Evolutionary conservation across 1,140 invertebrate genomes (phyloP), one percentile per base, ranked within the genome.

Genomic region (Drosophila ogumai): DNA sequence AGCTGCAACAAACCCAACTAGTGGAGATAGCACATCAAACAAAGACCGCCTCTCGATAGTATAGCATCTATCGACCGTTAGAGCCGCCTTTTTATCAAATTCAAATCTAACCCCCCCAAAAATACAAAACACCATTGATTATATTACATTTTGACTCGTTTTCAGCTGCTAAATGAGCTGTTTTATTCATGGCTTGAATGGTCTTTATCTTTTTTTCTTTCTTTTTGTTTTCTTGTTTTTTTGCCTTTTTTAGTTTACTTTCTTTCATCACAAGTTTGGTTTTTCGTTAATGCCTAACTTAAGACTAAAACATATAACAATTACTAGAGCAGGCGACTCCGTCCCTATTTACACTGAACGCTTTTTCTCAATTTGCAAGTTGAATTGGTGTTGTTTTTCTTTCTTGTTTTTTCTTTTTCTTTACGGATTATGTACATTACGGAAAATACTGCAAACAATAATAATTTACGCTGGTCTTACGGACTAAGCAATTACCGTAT

Each of bases 371-470:
- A 58, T 32, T 75, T 61, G 65, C 60, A 79, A 52, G 49, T 60
- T 61, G 73, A 77, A 69, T 58, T 57, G 31, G 61, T 52, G 22
- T 69, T 46, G 59, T 63, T 67, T 52, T 72, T 60, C 66, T 67
- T 54, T 44, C 25, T 28, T 41, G 52, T 25, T 63, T 63, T 57
- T 80, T 10, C 56, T 15, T 69, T 56, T 69, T 19, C 36, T 57
- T 55, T 73, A 32, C 47, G 19, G 66, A 38, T 78, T 79, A 79
- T 79, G 77, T 79, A 79, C 74, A 82, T 77, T 73, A 77, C 65
- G 65, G 79, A 79, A 86, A 87, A 87, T 87, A 87, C 84, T 87
- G 84, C 64, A 84, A 88, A 84, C 79, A 84, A 87, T 88, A 84
- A 87, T 88, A 88, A 88, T 88, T 87, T 87, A 87, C 65, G 80